Evolutionary conservation across 2,888 invertebrate species (phyloP).

Genomic region (Latrodectus elegans): DNA sequence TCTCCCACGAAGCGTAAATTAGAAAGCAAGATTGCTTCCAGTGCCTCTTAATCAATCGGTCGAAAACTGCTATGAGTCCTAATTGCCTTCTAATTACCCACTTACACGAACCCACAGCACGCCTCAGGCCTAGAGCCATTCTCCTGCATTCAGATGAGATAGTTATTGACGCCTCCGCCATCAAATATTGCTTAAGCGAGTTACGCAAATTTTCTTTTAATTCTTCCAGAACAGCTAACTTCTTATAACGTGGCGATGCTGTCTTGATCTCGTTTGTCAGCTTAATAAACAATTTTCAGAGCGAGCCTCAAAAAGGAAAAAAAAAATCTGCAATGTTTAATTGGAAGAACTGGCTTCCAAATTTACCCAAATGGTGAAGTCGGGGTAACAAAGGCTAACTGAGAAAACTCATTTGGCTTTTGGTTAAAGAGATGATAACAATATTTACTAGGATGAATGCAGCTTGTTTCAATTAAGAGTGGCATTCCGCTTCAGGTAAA

Average conservation of each 20-base stretch:
- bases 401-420: conserved; percentile 52
- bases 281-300: conserved; percentile 58
- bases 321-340: conserved; percentile 43
- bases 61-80: conserved; percentile 55
- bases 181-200: conserved; percentile 38
- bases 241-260: conserved; percentile 24
- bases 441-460: conserved; percentile 17
- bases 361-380: background rate
- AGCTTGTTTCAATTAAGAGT: conserved; percentile 30
- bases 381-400: conserved; percentile 8
- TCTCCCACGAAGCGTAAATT: conserved; percentile 50
- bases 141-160: conserved; percentile 54
- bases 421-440: conserved; percentile 58
- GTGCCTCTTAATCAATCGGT: conserved; percentile 63
- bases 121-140: conserved; percentile 41
- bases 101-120: conserved; percentile 38
- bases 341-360: conserved; percentile 31
- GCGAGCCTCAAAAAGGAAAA: conserved; percentile 12
- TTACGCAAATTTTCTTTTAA: conserved; percentile 42
- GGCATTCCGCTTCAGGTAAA: background rate
- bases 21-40: conserved; percentile 59
- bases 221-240: conserved; percentile 1
- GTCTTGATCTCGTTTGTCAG: conserved; percentile 54
- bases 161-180: conserved; percentile 45
- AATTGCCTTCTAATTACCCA: conserved; percentile 67